Percentiles rank a stretch among this genome's conserved stretches.
phyloP scores from a whole-genome alignment of 2,797 vertebrate species.

The Lagothrix lagotricha region DNA sequence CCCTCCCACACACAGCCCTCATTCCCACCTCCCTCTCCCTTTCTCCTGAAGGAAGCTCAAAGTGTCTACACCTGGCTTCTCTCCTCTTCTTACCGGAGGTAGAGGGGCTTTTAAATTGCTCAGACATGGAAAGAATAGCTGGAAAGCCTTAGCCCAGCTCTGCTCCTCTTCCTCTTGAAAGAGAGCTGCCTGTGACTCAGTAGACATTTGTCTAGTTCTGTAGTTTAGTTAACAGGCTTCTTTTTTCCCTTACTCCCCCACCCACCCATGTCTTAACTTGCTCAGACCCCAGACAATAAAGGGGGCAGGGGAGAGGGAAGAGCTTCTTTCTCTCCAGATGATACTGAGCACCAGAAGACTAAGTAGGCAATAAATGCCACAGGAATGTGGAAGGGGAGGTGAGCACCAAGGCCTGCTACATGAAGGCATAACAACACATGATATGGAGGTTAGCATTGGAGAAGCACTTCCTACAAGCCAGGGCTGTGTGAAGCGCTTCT shows the following conservation, averaged over 20 bases:
- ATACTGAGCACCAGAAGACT: not conserved
- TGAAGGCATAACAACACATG: not conserved
- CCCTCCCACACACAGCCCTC: not conserved
- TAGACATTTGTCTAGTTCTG: not conserved
- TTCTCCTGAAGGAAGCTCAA: not conserved
- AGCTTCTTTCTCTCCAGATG: not conserved
- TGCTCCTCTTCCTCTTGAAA: not conserved
- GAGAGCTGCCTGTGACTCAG: not conserved
- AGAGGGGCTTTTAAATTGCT: not conserved
- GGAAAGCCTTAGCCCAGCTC: not conserved
- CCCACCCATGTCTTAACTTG: not conserved
- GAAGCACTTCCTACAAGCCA: not conserved
- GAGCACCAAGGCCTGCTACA: not conserved
- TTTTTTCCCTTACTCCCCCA: not conserved
- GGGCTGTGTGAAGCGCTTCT: not conserved
- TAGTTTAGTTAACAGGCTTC: not conserved
- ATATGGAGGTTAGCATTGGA: not conserved
- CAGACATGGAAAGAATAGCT: too few relatives aligned
- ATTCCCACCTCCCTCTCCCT: not conserved
- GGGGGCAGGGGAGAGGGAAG: not conserved
- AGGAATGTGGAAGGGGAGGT: not conserved
- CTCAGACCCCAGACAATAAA: not conserved
- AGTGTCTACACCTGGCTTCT: not conserved
- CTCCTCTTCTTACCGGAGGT: not conserved
- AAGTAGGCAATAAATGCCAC: accelerated